Percentiles rank a stretch among this genome's conserved stretches.
Conservation (phyloP, 2,888 invertebrate genomes). For the Didymodactylos carnosus region DNA sequence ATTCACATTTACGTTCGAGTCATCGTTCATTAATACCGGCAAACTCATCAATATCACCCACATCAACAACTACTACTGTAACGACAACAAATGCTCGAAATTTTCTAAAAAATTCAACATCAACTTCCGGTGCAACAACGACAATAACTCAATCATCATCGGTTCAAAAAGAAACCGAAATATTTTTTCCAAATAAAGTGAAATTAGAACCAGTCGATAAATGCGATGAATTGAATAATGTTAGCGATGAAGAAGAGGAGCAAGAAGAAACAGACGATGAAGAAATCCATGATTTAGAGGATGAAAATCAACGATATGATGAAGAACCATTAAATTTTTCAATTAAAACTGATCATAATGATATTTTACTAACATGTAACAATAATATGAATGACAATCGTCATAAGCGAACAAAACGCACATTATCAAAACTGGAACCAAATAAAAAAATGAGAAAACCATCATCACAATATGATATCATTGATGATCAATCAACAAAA, state of each 20-base stretch:
- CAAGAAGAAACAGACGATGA: too few relatives aligned
- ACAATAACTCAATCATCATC: not conserved
- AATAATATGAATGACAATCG: not conserved
- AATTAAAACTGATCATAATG: not conserved
- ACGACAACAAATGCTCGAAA: too few relatives aligned
- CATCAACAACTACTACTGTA: not conserved
- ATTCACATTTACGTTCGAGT: not conserved
- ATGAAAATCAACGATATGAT: too few relatives aligned
- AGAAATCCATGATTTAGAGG: too few relatives aligned
- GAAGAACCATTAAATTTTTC: not conserved
- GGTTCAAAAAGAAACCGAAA: not conserved
- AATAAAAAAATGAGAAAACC: too few relatives aligned
- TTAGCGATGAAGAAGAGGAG: too few relatives aligned
- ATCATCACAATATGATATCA: too few relatives aligned
- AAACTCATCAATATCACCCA: not conserved
- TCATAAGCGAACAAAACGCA: too few relatives aligned
- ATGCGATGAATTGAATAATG: too few relatives aligned
- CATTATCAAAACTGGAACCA: too few relatives aligned
- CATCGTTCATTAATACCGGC: not conserved
- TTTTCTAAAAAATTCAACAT: not conserved
- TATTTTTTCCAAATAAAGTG: not conserved
- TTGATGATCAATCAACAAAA: not conserved
- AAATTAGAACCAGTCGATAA: not conserved
- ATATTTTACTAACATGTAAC: not conserved
- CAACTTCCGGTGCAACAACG: not conserved